Base-by-base conservation (phyloP, 1,140 invertebrate genomes). In the Parapsyche elsis region DNA sequence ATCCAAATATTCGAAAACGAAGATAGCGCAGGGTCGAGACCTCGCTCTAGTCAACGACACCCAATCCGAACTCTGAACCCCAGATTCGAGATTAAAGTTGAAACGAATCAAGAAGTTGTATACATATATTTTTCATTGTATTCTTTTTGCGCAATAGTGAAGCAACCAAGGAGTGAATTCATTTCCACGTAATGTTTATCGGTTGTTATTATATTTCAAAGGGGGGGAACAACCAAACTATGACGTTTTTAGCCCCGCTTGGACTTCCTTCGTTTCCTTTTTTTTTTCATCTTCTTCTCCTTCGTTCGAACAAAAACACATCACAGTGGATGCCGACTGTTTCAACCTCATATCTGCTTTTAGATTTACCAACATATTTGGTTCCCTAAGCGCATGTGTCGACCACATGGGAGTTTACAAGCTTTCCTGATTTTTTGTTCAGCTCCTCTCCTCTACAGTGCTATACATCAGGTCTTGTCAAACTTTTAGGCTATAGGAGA, bases 31-130 rank as follows among this genome's bases (percentile, higher is more conserved):
- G 59, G 73, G 75, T 77, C 44, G 38, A 57, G 75, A 77, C 75
- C 75, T 64, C 30, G 57, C 30, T 64, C 75, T 77, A 77, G 24
- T 77, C 46, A 16, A 77, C 75, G 75, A 77, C 26, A 38, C n/a
- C 19, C 57, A 71, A 4, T 2, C 9, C 24, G 45, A 77, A 77
- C 75, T 77, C 26, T 77, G 75, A 77, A 64, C 75, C 46, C 12
- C n/a, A 46, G 53, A 75, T 57, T 57, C 24, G 64, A 57, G 73
- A 75, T 75, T 75, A 57, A 57, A 57, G 9, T 71, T n/a, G 70
- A 16, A n/a, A 23, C n/a, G 64, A n/a, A n/a, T n/a, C n/a, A n/a
- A n/a, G n/a, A n/a, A n/a, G n/a, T n/a, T n/a, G n/a, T n/a, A n/a
- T n/a, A n/a, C n/a, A n/a, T n/a, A n/a, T n/a, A n/a, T n/a, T 19